These are phyloP conservation scores for Aplysia californica DNA, from an alignment of 1,140 invertebrate genomes.

Conservation along the genomic window DNA sequence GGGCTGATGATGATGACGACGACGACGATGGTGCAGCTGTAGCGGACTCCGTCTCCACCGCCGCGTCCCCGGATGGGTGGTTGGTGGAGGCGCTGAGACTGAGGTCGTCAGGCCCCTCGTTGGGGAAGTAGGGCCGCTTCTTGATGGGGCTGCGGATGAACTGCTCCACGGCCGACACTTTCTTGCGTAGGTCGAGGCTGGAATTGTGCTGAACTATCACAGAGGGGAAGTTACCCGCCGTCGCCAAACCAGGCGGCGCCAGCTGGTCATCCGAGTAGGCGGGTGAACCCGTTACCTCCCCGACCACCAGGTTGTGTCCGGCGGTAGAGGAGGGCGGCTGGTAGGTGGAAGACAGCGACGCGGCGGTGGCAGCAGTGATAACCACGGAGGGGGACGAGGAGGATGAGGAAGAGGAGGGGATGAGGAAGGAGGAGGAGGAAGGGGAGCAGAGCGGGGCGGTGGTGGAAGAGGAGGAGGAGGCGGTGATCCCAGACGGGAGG, in stretches of 20 bases:
- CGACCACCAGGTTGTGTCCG: not conserved
- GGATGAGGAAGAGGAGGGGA: no score
- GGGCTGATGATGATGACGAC: not conserved
- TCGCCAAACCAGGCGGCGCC: no score
- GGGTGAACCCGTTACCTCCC: no score
- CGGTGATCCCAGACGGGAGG: conserved; percentile 6
- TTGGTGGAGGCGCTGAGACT: not conserved
- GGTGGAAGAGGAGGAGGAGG: conserved; percentile 12
- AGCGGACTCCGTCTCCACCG: not conserved
- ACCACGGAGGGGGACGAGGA: no score
- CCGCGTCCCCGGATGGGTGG: no score
- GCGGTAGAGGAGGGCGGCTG: no score
- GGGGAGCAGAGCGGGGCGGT: not conserved
- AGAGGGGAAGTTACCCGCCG: conserved; percentile 30
- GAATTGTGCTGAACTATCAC: conserved; percentile 54
- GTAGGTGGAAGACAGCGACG: conserved; percentile 3
- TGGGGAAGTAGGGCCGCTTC: conserved; percentile 60
- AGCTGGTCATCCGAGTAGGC: no score
- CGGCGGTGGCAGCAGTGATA: no score
- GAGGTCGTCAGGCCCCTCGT: conserved; percentile 1
- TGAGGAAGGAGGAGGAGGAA: not conserved
- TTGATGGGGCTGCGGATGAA: conserved; percentile 62
- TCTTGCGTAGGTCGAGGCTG: conserved; percentile 58
- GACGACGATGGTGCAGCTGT: not conserved
- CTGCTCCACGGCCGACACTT: conserved; percentile 40